phyloP scores from a whole-genome alignment of 2,113 vertebrate genomes.

The Todiramphus saurophagus region DNA sequence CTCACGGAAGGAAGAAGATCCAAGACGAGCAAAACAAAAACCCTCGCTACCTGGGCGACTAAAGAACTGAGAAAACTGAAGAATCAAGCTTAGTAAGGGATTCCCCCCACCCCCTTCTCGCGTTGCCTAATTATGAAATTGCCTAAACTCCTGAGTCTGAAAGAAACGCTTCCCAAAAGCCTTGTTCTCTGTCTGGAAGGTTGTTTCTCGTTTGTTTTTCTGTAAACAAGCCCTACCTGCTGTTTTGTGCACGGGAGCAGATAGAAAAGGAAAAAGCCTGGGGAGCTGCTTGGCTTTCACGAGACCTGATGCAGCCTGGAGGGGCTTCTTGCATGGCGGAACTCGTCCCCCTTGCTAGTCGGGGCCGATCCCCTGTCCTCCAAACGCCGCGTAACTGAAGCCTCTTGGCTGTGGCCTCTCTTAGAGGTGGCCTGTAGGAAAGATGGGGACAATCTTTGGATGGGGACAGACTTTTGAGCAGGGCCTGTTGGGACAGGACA shows the following conservation, averaged over 20 bases:
- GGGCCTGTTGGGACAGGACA: background rate
- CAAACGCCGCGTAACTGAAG: accelerated
- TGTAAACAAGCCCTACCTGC: background rate
- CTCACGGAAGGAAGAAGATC: slow-evolving; percentile 95
- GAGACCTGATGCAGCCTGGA: background rate
- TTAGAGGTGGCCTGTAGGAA: too few relatives aligned
- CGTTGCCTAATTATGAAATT: background rate
- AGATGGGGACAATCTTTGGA: background rate
- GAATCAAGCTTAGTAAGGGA: slow-evolving; percentile 94
- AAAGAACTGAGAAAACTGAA: slow-evolving; percentile 98
- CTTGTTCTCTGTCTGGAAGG: background rate
- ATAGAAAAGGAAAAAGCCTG: too few relatives aligned
- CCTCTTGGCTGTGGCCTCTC: background rate
- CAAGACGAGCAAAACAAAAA: slow-evolving; percentile 97
- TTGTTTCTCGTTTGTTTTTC: background rate
- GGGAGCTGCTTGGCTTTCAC: background rate
- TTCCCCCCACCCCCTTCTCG: background rate
- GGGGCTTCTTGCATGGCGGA: background rate
- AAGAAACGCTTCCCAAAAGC: background rate
- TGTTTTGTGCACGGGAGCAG: background rate
- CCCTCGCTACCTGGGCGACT: slow-evolving; percentile 95
- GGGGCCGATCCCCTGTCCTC: background rate
- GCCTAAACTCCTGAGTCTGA: background rate
- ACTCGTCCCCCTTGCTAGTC: accelerated
- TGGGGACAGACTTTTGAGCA: background rate